phyloP scores from a whole-genome alignment of 30 jellyfish, hydroid and myxozoan species.

The Hydractinia echinata region DNA sequence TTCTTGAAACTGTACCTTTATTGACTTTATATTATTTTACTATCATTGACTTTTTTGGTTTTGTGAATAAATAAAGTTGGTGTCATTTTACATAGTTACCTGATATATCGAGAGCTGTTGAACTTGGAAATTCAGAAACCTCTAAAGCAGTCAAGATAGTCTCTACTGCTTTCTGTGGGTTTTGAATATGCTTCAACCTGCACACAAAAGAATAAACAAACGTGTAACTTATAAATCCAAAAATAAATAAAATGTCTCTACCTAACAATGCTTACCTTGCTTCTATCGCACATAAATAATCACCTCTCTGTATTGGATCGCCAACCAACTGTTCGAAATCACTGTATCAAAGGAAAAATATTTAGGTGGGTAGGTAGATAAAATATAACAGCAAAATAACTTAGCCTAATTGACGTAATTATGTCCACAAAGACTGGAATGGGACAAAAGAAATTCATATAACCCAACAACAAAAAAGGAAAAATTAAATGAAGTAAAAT shows the following conservation, averaged over 20 bases:
- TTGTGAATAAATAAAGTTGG: too few relatives aligned
- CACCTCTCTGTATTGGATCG: conserved; percentile 22
- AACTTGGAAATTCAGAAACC: not conserved
- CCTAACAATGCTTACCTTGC: not conserved
- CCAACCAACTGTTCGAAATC: conserved; percentile 45
- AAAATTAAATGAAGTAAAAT: too few relatives aligned
- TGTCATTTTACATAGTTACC: too few relatives aligned
- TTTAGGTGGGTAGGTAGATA: not conserved
- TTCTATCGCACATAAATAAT: not conserved
- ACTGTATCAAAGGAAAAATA: not conserved
- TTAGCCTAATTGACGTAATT: not conserved
- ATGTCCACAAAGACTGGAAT: not conserved
- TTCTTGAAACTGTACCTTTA: too few relatives aligned
- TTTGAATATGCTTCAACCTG: conserved; percentile 21
- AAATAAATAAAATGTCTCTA: not conserved
- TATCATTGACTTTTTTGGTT: too few relatives aligned
- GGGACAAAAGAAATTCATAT: not conserved
- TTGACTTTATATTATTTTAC: too few relatives aligned
- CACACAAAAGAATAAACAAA: not conserved
- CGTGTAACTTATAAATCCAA: not conserved
- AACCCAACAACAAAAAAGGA: too few relatives aligned
- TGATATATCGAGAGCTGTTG: not conserved
- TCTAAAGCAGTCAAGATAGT: conserved; percentile 20
- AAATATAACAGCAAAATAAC: not conserved
- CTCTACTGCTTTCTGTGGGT: conserved; percentile 26